A percentile compares a stretch with the other conserved stretches of the same genome.
phyloP scores from a whole-genome alignment of 2,113 vertebrate genomes.

The Rhinopomastus cyanomelas region DNA sequence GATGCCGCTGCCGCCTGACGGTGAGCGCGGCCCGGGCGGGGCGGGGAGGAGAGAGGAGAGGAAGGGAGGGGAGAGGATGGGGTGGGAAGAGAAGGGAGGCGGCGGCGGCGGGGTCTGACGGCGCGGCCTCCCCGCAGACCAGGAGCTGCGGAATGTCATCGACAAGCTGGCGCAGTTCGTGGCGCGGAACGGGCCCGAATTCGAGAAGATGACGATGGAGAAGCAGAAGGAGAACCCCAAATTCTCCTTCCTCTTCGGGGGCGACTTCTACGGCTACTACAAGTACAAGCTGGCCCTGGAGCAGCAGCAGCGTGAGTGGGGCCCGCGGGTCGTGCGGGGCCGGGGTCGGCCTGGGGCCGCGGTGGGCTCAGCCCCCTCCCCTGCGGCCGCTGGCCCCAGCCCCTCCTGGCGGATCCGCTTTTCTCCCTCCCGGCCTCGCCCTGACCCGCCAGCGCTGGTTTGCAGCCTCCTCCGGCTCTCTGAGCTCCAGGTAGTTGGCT shows the following conservation, averaged over 20 bases:
- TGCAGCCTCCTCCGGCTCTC: neutral
- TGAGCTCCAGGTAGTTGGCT: neutral
- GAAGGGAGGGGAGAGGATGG: neutral
- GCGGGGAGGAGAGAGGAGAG: neutral
- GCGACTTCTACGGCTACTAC: constrained; percentile 97
- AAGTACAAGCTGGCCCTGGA: constrained; percentile 93
- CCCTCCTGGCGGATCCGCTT: neutral
- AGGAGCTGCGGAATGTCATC: constrained; percentile 97
- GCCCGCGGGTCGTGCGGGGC: neutral
- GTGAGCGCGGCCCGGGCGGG: constrained; percentile 41
- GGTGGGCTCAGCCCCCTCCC: neutral
- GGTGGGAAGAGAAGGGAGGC: neutral
- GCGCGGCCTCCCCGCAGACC: constrained; percentile 76
- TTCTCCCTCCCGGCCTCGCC: neutral
- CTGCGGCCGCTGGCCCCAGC: neutral
- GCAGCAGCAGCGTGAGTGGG: constrained; percentile 88
- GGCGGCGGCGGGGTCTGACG: neutral
- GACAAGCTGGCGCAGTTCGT: constrained; percentile 98
- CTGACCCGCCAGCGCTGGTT: neutral
- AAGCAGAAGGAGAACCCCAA: constrained; percentile 98
- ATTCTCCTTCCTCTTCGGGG: constrained; percentile 96
- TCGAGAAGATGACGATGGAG: constrained; percentile 99
- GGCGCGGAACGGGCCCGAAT: constrained; percentile 95
- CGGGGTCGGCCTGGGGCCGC: neutral
- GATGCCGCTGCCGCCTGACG: constrained; percentile 80